Conservation (phyloP, 2,113 vertebrate species). For the human (Homo sapiens) region GRCh38 chr18:69159501-69160000, state of each 20-base stretch:
- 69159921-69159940: background rate
- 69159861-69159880: background rate
- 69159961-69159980: background rate
- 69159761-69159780: background rate
- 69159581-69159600: too few species aligned
- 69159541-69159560: background rate
- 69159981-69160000: background rate
- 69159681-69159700: background rate
- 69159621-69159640: background rate
- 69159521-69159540: background rate
- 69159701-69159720: background rate
- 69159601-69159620: background rate
- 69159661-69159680: background rate
- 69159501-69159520: background rate
- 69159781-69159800: background rate
- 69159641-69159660: background rate
- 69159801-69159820: background rate
- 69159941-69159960: background rate
- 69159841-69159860: accelerated
- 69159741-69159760: background rate
- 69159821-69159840: background rate
- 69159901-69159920: background rate
- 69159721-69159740: background rate
- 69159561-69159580: accelerated
- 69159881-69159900: background rate